phyloP scores from a whole-genome alignment of 2,888 invertebrate species.

The Acleris holmiana region DNA sequence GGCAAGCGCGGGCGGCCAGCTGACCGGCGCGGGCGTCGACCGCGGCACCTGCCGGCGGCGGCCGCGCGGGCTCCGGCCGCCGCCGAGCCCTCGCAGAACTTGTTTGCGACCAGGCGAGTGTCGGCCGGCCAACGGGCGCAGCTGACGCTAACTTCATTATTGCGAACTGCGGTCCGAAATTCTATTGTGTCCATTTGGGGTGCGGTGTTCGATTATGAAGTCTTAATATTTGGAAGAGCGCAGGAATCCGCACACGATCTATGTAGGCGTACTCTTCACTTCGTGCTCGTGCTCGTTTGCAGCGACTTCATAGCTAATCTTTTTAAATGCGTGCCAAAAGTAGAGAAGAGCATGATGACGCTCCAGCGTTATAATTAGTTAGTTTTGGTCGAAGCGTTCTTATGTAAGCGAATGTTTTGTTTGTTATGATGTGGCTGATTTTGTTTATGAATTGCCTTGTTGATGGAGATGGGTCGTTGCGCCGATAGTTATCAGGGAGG shows the following conservation, averaged over 20 bases:
- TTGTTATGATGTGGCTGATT: not conserved
- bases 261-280: slow-evolving; percentile 2
- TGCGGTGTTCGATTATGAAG: not conserved
- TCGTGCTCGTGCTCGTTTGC: slow-evolving; percentile 1
- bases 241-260: not conserved
- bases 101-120: slow-evolving; percentile 19
- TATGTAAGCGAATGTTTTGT: slow-evolving; percentile 18
- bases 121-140: slow-evolving; percentile 9
- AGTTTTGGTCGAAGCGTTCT: slow-evolving; percentile 15
- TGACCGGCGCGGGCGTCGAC: slow-evolving; percentile 30
- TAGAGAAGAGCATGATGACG: slow-evolving; percentile 20
- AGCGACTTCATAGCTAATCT: no score
- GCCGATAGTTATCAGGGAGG: not conserved
- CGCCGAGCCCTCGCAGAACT: slow-evolving; percentile 19
- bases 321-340: slow-evolving; percentile 27
- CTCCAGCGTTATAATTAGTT: slow-evolving; percentile 31
- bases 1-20: not conserved
- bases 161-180: not conserved
- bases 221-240: not conserved
- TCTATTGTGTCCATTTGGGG: not conserved
- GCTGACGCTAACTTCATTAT: slow-evolving; percentile 6
- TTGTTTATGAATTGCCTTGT: slow-evolving; percentile 12
- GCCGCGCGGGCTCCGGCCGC: slow-evolving; percentile 32
- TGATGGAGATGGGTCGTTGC: not conserved
- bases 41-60: slow-evolving; percentile 36